Base-by-base conservation (phyloP, 2,888 invertebrate species). In the Dynastes grantii region DNA sequence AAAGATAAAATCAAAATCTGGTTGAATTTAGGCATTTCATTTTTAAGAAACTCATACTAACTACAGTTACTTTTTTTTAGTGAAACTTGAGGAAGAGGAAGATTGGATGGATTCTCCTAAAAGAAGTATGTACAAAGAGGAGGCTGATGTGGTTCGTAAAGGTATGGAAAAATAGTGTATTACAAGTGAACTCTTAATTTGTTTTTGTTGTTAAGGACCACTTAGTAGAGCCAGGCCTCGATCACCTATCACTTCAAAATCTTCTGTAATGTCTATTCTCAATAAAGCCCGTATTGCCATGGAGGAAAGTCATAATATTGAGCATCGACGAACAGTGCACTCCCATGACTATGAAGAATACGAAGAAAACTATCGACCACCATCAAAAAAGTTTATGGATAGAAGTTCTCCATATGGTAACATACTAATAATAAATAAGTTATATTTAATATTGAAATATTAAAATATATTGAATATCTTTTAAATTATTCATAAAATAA, bases 271-370 rank as follows among this genome's bases (percentile, higher is more conserved):
- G 73, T 73, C 73, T 3, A 73, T 73, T 45, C 40, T 73, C 13
- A 73, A 73, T 22, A 73, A 73, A 58, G 73, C 73, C 6, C 55
- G 73, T 9, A 73, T 73, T 40, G 73, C 73, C 1, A 73, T 73
- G 73, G 37, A 73, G 27, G 73, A 73, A 40, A 73, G 73, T 37
- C 40, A 58, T 13, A 22, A 32, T 22, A 32, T 58, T 11, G 58
- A 73, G 2, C 37, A 58, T 27, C 37, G 58, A 40, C 55, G 73
- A 37, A 37, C 16, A 16, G 40, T 16, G 40, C 55, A 51, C 4
- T 37, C 37, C 2, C 40, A 55, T n/a, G 73, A 73, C 16, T 73
- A 73, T 40, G 40, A 55, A 45, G 73, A 73, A 53, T 37, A 58
- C 16, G 73, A 73, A 16, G 58, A 58, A 49, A 67, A 67, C 45